A percentile compares a stretch with the other conserved stretches of the same genome.
Evolutionary conservation across 2,797 vertebrate species (phyloP).

Genomic region (Stomatorhinus walkeri): DNA sequence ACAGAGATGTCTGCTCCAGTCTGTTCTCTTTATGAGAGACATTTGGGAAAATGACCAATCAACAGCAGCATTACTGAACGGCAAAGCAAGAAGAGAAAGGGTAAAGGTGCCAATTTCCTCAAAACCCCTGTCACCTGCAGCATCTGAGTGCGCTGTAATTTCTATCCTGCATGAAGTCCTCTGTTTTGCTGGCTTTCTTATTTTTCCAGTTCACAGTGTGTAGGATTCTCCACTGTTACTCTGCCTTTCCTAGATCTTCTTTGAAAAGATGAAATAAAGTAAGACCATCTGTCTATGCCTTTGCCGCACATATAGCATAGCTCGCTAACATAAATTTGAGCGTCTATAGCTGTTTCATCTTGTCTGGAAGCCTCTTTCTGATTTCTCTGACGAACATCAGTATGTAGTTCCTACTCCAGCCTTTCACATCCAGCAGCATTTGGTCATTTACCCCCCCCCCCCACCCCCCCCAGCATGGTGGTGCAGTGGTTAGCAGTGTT

Average conservation of each 20-base stretch:
- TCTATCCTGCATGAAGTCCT: constrained; percentile 19
- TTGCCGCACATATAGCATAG: neutral
- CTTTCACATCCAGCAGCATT: constrained; percentile 20
- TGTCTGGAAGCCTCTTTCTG: constrained; percentile 18
- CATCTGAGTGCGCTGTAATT: neutral
- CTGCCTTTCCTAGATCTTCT: constrained; percentile 1
- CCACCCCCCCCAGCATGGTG: too few species aligned
- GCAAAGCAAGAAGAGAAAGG: neutral
- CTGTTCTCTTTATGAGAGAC: constrained; percentile 18
- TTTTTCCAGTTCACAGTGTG: constrained; percentile 10
- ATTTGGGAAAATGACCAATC: constrained; percentile 8
- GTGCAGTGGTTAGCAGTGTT: neutral
- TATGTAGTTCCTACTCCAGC: constrained; percentile 2
- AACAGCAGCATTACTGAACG: constrained; percentile 11
- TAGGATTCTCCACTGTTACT: neutral
- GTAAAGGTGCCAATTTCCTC: neutral
- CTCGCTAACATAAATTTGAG: neutral
- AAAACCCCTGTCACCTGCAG: neutral
- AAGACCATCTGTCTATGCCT: neutral
- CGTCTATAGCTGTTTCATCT: constrained; percentile 16
- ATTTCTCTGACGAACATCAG: neutral
- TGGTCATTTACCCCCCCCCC: neutral
- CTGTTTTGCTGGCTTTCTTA: neutral
- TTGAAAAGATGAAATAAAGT: neutral
- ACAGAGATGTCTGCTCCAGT: constrained; percentile 20